phyloP scores from a whole-genome alignment of 2,113 vertebrate genomes.

The Paramormyrops kingsleyae region DNA sequence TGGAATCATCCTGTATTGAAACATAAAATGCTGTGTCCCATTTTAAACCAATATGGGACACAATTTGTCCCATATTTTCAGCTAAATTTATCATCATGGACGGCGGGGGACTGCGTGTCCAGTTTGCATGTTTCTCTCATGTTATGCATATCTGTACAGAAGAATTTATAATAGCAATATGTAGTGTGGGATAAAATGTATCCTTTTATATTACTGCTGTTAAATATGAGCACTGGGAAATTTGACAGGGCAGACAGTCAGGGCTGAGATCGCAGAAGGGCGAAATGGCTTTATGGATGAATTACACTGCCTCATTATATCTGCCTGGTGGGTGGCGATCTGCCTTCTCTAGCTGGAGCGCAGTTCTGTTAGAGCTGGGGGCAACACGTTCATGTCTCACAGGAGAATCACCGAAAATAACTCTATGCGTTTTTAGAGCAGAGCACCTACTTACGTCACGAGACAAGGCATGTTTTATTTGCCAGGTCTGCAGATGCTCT shows the following conservation, averaged over 20 bases:
- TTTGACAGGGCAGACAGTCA: neutral
- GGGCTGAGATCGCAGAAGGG: neutral
- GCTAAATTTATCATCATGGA: neutral
- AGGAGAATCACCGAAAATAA: neutral
- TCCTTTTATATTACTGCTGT: neutral
- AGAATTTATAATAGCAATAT: neutral
- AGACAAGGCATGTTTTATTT: neutral
- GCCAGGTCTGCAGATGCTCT: neutral
- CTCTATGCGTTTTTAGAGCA: neutral
- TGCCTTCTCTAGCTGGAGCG: neutral
- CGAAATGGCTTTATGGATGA: neutral
- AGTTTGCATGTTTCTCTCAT: neutral
- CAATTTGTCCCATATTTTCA: neutral
- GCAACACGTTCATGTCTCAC: neutral
- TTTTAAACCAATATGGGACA: neutral
- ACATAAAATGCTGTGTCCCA: neutral
- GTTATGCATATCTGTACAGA: neutral
- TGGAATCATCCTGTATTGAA: neutral
- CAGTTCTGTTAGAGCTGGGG: neutral
- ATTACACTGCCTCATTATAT: neutral
- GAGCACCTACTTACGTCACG: neutral
- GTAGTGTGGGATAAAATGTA: neutral
- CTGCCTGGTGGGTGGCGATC: neutral
- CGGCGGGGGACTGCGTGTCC: neutral
- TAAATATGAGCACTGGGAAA: neutral